Conservation (phyloP, 2,113 vertebrate species). For the Notechis scutatus region DNA sequence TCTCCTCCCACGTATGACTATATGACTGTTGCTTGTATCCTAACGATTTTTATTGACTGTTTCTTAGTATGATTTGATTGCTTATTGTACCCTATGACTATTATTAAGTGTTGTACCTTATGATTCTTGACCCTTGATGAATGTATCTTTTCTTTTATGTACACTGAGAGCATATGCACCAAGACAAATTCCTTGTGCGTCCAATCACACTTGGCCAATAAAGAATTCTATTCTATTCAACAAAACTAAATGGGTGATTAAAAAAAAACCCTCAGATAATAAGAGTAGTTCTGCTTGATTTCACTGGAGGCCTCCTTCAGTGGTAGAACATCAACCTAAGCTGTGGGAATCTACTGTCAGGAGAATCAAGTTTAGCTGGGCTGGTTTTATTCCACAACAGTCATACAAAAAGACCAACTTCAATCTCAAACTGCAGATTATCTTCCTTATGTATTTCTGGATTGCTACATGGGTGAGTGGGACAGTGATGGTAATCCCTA, state of each 20-base stretch:
- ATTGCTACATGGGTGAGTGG: background rate
- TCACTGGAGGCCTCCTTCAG: background rate
- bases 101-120: too few species aligned
- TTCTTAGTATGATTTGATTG: too few species aligned
- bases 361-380: background rate
- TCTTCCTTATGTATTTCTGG: conserved; percentile 28
- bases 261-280: background rate
- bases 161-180: too few species aligned
- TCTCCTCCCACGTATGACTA: too few species aligned
- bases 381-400: background rate
- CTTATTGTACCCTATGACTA: too few species aligned
- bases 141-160: too few species aligned
- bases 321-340: conserved; percentile 13
- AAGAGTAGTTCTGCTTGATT: conserved; percentile 10
- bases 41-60: too few species aligned
- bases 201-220: too few species aligned
- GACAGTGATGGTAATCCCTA: conserved; percentile 34
- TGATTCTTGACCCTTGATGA: too few species aligned
- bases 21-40: too few species aligned
- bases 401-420: conserved; percentile 18
- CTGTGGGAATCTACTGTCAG: background rate
- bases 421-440: conserved; percentile 15
- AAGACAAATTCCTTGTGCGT: too few species aligned
- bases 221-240: background rate
- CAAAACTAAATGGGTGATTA: background rate